Percentiles rank a stretch among this genome's conserved stretches.
These are phyloP conservation scores for Drosophila mimetica DNA, from an alignment of 2,888 invertebrate species.

Conservation along the genomic window DNA sequence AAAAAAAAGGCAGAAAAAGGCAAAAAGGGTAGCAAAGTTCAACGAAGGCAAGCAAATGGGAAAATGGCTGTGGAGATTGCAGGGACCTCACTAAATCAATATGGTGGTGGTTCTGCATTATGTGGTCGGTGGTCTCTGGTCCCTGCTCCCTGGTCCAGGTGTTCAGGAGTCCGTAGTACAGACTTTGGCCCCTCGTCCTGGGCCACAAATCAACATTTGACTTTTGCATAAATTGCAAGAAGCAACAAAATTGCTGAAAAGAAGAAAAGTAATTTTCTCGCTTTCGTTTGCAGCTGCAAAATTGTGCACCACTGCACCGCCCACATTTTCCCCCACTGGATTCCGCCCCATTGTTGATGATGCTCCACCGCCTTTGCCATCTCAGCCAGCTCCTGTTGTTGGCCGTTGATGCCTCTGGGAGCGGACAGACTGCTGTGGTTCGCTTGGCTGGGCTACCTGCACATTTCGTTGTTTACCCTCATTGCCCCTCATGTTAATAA, in stretches of 20 bases:
- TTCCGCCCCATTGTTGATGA: conserved; percentile 56
- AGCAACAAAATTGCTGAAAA: conserved; percentile 57
- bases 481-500: conserved; percentile 47
- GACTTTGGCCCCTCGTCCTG: conserved; percentile 29
- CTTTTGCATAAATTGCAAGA: conserved; percentile 79
- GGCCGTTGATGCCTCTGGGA: conserved; percentile 55
- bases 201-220: conserved; percentile 80
- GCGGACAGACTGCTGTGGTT: conserved; percentile 34
- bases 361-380: conserved; percentile 19
- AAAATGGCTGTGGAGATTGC: conserved; percentile 24
- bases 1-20: background rate
- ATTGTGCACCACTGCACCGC: conserved; percentile 8
- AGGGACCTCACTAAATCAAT: conserved; percentile 67
- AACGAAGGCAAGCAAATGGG: conserved; percentile 20
- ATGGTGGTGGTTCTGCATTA: conserved; percentile 45
- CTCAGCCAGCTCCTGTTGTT: conserved; percentile 17
- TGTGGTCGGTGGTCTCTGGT: conserved; percentile 8
- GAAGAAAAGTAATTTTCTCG: conserved; percentile 72
- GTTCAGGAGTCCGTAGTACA: background rate
- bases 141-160: conserved; percentile 31
- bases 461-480: conserved; percentile 50
- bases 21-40: conserved; percentile 30
- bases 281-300: conserved; percentile 63
- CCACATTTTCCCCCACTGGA: conserved; percentile 2
- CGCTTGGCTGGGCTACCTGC: conserved; percentile 44